Evolutionary conservation across 2,888 invertebrate genomes (phyloP).

Genomic region (Nineta flava): DNA sequence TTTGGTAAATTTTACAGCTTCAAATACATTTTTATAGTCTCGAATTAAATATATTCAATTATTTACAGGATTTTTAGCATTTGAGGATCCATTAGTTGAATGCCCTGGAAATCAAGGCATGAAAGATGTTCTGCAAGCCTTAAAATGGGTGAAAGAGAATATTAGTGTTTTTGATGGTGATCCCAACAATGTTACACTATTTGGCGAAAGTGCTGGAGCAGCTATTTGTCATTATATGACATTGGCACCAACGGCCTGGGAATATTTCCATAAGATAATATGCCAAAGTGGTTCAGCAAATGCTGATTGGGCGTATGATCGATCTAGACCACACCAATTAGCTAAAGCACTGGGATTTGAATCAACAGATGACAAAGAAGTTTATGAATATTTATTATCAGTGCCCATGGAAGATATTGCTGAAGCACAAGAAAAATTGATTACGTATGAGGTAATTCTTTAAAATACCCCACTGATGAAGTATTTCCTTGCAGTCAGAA

Average conservation of each 20-base stretch:
- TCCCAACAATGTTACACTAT: slow-evolving; percentile 27
- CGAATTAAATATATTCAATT: too few species aligned
- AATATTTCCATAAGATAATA: neutral
- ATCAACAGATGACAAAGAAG: neutral
- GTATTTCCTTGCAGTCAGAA: too few species aligned
- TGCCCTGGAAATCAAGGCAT: slow-evolving; percentile 29
- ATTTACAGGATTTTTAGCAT: neutral
- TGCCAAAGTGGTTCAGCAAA: neutral
- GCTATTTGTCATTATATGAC: slow-evolving; percentile 31
- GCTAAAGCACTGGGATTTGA: neutral
- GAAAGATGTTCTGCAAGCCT: slow-evolving; percentile 31
- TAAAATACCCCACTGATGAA: too few species aligned
- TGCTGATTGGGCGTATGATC: neutral
- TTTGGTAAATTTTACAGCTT: neutral
- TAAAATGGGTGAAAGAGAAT: slow-evolving; percentile 31
- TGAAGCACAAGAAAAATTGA: neutral
- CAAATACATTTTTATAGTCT: too few species aligned
- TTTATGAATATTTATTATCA: neutral
- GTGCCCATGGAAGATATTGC: neutral
- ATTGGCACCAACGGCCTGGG: slow-evolving; percentile 21
- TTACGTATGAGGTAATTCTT: neutral
- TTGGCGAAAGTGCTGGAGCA: slow-evolving; percentile 33
- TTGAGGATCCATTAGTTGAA: neutral
- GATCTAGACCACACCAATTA: neutral
- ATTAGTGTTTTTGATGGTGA: slow-evolving; percentile 30